These are phyloP conservation scores for Leuctra nigra DNA, from an alignment of 2,888 invertebrate genomes.

Conservation along the genomic window DNA sequence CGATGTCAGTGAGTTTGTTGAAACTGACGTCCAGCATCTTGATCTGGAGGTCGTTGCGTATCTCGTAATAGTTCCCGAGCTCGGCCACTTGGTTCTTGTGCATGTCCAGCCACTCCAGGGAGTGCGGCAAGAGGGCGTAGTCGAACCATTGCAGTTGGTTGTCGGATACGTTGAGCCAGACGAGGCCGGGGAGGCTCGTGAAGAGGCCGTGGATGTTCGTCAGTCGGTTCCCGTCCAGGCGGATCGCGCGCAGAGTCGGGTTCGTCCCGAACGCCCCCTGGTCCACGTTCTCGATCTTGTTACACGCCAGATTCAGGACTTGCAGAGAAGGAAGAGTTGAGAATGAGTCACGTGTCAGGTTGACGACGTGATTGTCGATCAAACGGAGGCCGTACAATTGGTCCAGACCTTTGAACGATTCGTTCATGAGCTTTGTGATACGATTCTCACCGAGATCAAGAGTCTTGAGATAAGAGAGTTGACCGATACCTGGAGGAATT, in stretches of 20 bases:
- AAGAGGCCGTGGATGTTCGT: constrained; percentile 73
- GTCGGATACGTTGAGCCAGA: constrained; percentile 75
- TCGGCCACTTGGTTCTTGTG: constrained; percentile 71
- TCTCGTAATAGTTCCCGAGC: constrained; percentile 64
- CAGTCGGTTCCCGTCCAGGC: constrained; percentile 70
- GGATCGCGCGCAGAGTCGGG: constrained; percentile 64
- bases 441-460: constrained; percentile 77
- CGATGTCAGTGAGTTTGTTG: constrained; percentile 61
- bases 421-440: constrained; percentile 61
- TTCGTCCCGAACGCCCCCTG: constrained; percentile 70
- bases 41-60: constrained; percentile 55
- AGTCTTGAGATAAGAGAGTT: constrained; percentile 62
- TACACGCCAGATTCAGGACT: constrained; percentile 73
- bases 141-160: constrained; percentile 75
- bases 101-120: constrained; percentile 74
- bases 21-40: constrained; percentile 72
- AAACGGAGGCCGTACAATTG: constrained; percentile 69
- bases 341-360: constrained; percentile 68
- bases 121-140: constrained; percentile 68
- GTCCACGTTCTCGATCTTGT: constrained; percentile 69
- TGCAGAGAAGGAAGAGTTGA: constrained; percentile 62
- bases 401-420: constrained; percentile 65
- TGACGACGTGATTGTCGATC: constrained; percentile 72
- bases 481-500: constrained; percentile 63
- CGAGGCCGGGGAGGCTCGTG: constrained; percentile 62